These are phyloP conservation scores for Sylvia atricapilla DNA, from an alignment of 2,113 vertebrate genomes.

Conservation along the genomic window DNA sequence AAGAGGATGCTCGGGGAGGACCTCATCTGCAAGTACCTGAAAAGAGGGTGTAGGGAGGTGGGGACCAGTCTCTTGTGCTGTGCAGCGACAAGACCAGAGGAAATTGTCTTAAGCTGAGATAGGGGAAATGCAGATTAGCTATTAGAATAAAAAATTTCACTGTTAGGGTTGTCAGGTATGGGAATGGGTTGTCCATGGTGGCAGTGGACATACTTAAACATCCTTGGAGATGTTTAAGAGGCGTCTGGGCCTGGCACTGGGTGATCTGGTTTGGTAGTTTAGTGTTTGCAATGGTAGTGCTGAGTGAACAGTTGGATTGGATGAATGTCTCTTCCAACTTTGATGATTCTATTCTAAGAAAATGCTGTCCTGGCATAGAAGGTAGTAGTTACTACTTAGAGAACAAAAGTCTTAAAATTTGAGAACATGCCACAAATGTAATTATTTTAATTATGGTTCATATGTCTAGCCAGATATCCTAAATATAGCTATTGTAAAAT, in stretches of 20 bases:
- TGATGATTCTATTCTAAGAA: neutral
- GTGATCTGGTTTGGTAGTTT: neutral
- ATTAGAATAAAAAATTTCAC: neutral
- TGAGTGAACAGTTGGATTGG: neutral
- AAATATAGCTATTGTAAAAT: neutral
- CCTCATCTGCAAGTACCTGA: neutral
- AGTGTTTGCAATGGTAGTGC: neutral
- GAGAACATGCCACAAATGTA: neutral
- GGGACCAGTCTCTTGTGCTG: accelerated
- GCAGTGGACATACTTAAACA: neutral
- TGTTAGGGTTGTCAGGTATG: neutral
- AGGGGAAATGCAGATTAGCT: neutral
- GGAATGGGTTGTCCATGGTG: neutral
- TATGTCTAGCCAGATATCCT: neutral
- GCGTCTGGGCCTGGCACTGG: neutral
- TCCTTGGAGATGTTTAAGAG: neutral
- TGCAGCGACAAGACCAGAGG: neutral
- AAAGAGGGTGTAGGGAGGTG: neutral
- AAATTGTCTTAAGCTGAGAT: neutral
- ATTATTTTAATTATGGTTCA: neutral
- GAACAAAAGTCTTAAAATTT: neutral
- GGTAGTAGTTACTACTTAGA: neutral
- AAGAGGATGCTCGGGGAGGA: neutral
- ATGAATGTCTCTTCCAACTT: neutral
- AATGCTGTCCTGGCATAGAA: neutral